phyloP scores from a whole-genome alignment of 2,113 vertebrate genomes.

The Prolemur simus region DNA sequence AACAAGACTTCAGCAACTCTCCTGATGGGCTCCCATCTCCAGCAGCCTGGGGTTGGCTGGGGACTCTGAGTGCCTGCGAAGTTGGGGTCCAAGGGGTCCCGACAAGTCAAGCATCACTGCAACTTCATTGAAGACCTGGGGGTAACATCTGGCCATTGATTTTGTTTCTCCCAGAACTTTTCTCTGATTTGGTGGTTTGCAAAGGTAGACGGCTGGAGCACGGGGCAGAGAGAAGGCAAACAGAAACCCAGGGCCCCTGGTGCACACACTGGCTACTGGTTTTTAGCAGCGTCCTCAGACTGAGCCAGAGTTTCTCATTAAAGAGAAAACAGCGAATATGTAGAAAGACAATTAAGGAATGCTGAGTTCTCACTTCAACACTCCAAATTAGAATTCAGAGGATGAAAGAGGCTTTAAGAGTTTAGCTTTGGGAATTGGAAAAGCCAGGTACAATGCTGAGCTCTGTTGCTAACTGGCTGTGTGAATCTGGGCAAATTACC shows the following conservation, averaged over 20 bases:
- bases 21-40: background rate
- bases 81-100: background rate
- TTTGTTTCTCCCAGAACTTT: slow-evolving; percentile 31
- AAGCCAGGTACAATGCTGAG: background rate
- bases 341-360: background rate
- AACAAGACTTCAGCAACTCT: background rate
- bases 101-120: background rate
- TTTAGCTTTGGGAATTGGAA: background rate
- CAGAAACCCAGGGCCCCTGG: background rate
- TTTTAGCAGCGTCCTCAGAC: background rate
- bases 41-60: background rate
- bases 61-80: background rate
- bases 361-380: background rate
- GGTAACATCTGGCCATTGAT: background rate
- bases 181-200: background rate
- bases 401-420: background rate
- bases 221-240: background rate
- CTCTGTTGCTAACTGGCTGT: background rate
- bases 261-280: background rate
- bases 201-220: background rate
- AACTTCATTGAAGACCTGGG: background rate
- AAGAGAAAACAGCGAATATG: background rate
- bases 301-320: background rate
- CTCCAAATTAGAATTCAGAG: background rate
- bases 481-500: background rate